Conservation (phyloP, 2,888 invertebrate species). For the Lithophane ornitopus region DNA sequence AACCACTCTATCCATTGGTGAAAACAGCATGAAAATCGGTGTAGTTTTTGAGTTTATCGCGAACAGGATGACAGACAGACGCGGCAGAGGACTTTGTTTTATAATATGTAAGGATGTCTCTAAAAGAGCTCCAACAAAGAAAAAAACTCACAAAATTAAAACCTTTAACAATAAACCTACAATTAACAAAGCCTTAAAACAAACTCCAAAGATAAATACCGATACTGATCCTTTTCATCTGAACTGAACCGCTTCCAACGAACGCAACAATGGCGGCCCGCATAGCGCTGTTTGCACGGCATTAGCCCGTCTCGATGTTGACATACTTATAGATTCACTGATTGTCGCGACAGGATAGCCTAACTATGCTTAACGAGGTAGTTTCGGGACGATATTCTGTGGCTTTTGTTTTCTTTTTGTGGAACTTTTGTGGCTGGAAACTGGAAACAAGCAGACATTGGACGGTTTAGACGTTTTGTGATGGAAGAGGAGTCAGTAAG, state of each 20-base stretch:
- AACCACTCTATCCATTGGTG: no score
- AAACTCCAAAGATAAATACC: conserved; percentile 54
- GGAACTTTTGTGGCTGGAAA: neutral
- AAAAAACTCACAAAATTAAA: conserved; percentile 7
- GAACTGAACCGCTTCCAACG: conserved; percentile 38
- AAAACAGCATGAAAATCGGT: no score
- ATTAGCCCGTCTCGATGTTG: conserved; percentile 71
- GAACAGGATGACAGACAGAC: no score
- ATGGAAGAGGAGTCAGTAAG: neutral
- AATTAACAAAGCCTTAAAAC: conserved; percentile 55
- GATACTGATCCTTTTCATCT: conserved; percentile 59
- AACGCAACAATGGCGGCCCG: conserved; percentile 66
- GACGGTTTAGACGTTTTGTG: neutral
- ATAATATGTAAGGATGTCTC: no score
- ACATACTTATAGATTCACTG: conserved; percentile 73
- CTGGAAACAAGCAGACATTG: neutral
- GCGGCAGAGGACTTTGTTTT: no score
- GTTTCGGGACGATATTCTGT: conserved; percentile 41
- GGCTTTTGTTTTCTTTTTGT: conserved; percentile 35
- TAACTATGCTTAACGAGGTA: conserved; percentile 54
- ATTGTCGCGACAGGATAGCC: conserved; percentile 66
- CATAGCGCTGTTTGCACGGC: conserved; percentile 71
- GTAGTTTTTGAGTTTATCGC: no score
- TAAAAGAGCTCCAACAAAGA: conserved; percentile 1
- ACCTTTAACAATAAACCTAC: conserved; percentile 34